Base-by-base conservation (phyloP, 2,888 invertebrate genomes). In the Clitarchus hookeri region DNA sequence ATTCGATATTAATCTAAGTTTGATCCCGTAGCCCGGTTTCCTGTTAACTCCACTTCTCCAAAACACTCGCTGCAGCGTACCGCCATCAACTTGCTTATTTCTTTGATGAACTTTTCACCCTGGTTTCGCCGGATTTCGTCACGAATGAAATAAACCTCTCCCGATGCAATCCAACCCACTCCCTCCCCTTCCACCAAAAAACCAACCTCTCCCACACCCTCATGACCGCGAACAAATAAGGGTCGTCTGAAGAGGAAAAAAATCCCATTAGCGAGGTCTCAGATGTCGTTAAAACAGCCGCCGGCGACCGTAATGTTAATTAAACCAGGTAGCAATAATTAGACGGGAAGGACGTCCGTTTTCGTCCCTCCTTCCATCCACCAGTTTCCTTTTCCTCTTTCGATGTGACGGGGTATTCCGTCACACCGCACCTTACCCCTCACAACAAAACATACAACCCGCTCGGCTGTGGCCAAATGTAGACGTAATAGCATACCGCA, bases 241-340 rank as follows among this genome's bases (percentile, higher is more conserved):
- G 65, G 65, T 65, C 65, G 65, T 65, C 23, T 65, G n/a, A n/a
- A n/a, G n/a, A n/a, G n/a, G n/a, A 4, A 19, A 65, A 65, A 65
- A 65, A 65, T 19, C 65, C 65, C 65, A 65, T 65, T 65, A 65
- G 65, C 65, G 65, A 65, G 65, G 65, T 65, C 65, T 65, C 65
- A 65, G 65, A 65, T 65, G 65, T 65, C 23, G 65, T 65, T 65
- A 23, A 65, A 65, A 65, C 65, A 65, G 65, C 65, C 65, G 16
- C 19, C 65, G 23, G 19, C 65, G 65, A 65, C 65, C 23, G 19
- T 65, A 65, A 65, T 65, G 65, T 19, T 65, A 65, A 65, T 65
- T 65, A 65, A 65, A 23, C 19, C 65, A 65, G 65, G 65, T 65
- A 23, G 65, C 65, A 65, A 65, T 65, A 65, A 65, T 65, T 65